Base-by-base conservation (phyloP, 2,797 vertebrate genomes). In the Leontopithecus rosalia region DNA sequence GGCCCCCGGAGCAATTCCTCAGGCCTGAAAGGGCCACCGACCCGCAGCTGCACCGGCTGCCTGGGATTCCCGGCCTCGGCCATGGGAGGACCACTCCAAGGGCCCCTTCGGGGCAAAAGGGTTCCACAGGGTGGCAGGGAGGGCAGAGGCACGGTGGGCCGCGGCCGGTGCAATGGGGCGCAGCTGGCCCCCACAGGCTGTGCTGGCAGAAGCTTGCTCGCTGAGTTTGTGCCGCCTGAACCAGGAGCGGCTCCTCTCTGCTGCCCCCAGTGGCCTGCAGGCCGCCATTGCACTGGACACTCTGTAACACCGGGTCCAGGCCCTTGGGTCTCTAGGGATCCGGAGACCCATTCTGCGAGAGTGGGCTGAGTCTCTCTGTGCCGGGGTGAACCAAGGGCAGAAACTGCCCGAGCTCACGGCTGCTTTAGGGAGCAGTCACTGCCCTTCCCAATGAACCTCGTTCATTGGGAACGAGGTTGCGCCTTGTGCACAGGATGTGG, bases 1-100 rank as follows among this genome's bases (percentile, higher is more conserved):
- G 19, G 43, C 41, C 41, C 97, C 97, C 17, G 86, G 95, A 98
- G 98, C 98, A 96, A 98, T 95, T 97, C 97, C 94, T 98, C 98
- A 98, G 97, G 89, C 93, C 46, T 94, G 94, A 97, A 98, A 98
- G 98, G 75, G 46, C 75, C 58, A 19, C 57, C 6, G 4, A 39
- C 81, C 87, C n/a, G 46, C 77, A 70, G 73, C 73, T 90, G 57
- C 17, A 7, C 81, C 7, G 28, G 24, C 72, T 36, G 43, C 91
- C 77, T 90, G 67, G 61, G 84, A 79, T 57, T 48, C 58, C 73
- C 33, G 5, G n/a, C 50, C 52, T 81, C 14, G 26, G 50, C 79
- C n/a, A 28, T 10, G 52, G 52, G n/a, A 50, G 87, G 87, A 61
- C 33, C 0, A 39, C 46, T 52, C 58, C n/a, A 7, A 39, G 58